Conservation (phyloP, 2,888 invertebrate genomes). For the Nomada ruficornis region DNA sequence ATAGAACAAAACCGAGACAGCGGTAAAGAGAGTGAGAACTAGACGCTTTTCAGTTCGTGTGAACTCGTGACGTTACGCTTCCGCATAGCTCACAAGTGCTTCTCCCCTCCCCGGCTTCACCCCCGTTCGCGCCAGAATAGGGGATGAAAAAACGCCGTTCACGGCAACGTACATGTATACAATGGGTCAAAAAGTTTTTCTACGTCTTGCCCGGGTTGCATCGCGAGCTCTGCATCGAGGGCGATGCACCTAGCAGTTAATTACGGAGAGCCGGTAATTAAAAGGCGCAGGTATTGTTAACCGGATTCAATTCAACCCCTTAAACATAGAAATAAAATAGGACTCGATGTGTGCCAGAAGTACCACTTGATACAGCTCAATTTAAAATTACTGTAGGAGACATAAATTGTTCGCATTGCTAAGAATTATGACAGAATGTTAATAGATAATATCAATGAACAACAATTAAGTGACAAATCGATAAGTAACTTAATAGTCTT, state of each 20-base stretch:
- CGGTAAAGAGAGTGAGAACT: conserved; percentile 57
- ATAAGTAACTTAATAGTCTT: no score
- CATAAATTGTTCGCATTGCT: no score
- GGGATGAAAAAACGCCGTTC: conserved; percentile 49
- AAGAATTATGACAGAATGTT: no score
- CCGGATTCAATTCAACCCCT: no score
- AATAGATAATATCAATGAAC: no score
- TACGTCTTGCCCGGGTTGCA: not conserved
- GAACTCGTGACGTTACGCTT: conserved; percentile 64
- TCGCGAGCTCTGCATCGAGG: not conserved
- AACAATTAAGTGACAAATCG: no score
- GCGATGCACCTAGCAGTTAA: not conserved
- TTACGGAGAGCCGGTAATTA: not conserved
- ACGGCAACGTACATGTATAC: conserved; percentile 10
- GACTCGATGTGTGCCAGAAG: no score
- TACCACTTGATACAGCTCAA: no score
- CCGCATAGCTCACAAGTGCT: conserved; percentile 56
- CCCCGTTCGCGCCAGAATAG: conserved; percentile 30
- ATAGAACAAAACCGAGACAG: conserved; percentile 55
- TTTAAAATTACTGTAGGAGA: no score
- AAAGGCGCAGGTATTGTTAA: not conserved
- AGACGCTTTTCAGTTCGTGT: conserved; percentile 61
- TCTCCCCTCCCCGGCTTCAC: conserved; percentile 30
- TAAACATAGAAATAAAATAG: no score
- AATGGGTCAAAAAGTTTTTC: conserved; percentile 25